Evolutionary conservation across 2,888 invertebrate species (phyloP), one percentile per base, ranked within the genome.

Genomic region (Plebejus anna): DNA sequence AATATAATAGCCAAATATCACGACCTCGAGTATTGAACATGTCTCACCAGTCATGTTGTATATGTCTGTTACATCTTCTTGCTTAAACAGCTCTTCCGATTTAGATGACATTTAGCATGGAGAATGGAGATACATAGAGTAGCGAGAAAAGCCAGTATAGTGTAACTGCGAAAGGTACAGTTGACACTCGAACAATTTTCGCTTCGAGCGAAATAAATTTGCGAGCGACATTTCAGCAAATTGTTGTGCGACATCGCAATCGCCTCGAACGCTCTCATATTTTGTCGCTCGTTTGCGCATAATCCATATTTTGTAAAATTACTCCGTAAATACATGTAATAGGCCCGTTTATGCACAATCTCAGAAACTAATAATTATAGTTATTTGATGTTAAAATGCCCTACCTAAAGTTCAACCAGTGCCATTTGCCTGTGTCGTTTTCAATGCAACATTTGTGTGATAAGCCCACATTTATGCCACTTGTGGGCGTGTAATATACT

Each of bases 291-390:
- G 4, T 55, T 1, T 16, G 16, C 11, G 16, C 55, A 16, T 3
- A 0, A 55, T 4, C 51, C 13, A 55, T 55, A 55, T 16, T 55
- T 55, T 55, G 16, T 4, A 55, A 16, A 55, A 55, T 55, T 55
- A 16, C 4, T 4, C 16, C 7, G 42, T 51, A 16, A 16, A 55
- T 66, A 36, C 22, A 61, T 7, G 2, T 32, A 66, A 66, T 66
- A 36, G 6, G 32, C 36, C 66, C 32, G 13, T 66, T 32, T 32
- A 32, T 13, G 13, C 61, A 11, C 5, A 66, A 66, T 66, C 66
- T 66, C 32, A 32, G 66, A 13, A 66, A 66, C 66, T 13, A 6
- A 66, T 66, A 66, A 66, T 66, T 66, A 66, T 66, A 36, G 66
- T 66, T 36, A 66, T 66, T 66, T 5, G 11, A 36, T 32, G 16